Percentiles rank a stretch among this genome's conserved stretches.
phyloP scores from a whole-genome alignment of 2,888 invertebrate genomes.

The Mamestra brassicae region DNA sequence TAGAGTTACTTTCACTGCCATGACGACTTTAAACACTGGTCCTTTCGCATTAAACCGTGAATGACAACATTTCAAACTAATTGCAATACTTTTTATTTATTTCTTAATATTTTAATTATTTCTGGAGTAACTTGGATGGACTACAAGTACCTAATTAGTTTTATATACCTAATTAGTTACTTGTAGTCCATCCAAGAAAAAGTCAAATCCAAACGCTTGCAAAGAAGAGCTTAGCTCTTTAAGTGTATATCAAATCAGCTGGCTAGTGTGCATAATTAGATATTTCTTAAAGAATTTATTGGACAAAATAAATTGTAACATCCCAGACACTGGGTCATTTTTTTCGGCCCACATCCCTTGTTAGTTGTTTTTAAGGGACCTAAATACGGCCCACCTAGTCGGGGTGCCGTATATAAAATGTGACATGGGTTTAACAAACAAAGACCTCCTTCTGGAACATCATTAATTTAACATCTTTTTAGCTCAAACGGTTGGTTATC shows the following conservation, averaged over 20 bases:
- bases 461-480: slow-evolving; percentile 41
- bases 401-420: slow-evolving; percentile 18
- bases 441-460: slow-evolving; percentile 15
- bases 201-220: too few species aligned
- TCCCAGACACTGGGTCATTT: not conserved
- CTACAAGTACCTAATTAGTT: too few species aligned
- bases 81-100: too few species aligned
- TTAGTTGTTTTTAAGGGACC: slow-evolving; percentile 14
- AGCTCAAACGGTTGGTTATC: slow-evolving; percentile 56
- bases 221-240: too few species aligned
- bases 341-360: not conserved
- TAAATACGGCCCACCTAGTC: slow-evolving; percentile 7
- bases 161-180: too few species aligned
- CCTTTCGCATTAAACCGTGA: too few species aligned
- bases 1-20: not conserved
- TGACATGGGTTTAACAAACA: slow-evolving; percentile 34
- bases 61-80: too few species aligned
- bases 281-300: not conserved
- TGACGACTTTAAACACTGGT: not conserved
- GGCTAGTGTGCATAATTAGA: too few species aligned
- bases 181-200: too few species aligned
- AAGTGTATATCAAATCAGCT: too few species aligned
- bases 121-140: too few species aligned
- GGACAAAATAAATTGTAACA: slow-evolving; percentile 9
- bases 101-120: too few species aligned